Evolutionary conservation across 2,113 vertebrate genomes (phyloP).

Genomic region (Ciconia maguari): DNA sequence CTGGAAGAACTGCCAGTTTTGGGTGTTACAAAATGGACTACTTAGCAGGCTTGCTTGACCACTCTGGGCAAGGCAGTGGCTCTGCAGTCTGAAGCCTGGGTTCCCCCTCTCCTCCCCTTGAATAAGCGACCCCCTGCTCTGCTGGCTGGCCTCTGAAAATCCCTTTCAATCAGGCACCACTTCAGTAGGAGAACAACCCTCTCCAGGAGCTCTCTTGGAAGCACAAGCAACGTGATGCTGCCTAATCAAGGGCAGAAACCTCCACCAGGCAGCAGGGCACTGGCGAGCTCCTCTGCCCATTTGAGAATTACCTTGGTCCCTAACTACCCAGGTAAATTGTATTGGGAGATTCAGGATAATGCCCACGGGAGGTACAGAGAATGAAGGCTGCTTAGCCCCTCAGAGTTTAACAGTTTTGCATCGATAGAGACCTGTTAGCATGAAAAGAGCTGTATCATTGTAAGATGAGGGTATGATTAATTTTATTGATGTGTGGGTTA

Average conservation of each 20-base stretch:
- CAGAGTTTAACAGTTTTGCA: neutral
- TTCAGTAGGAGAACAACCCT: neutral
- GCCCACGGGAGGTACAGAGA: neutral
- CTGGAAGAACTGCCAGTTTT: neutral
- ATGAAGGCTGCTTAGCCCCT: neutral
- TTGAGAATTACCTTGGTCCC: neutral
- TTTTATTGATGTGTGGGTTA: neutral
- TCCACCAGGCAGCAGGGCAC: neutral
- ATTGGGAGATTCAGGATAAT: neutral
- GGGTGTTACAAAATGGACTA: neutral
- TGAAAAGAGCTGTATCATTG: neutral
- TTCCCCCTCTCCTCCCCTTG: neutral
- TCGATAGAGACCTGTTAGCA: neutral
- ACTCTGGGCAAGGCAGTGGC: neutral
- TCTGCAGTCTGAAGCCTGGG: neutral
- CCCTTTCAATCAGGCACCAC: neutral
- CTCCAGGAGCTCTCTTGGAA: neutral
- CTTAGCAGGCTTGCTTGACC: neutral
- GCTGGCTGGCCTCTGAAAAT: neutral
- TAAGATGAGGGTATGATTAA: neutral
- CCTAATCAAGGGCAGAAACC: neutral
- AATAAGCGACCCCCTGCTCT: neutral
- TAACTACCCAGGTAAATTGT: neutral
- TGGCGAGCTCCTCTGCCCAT: neutral
- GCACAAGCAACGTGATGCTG: fast-evolving